These are phyloP conservation scores for Cyclura pinguis DNA, from an alignment of 2,797 vertebrate genomes.

Conservation along the genomic window DNA sequence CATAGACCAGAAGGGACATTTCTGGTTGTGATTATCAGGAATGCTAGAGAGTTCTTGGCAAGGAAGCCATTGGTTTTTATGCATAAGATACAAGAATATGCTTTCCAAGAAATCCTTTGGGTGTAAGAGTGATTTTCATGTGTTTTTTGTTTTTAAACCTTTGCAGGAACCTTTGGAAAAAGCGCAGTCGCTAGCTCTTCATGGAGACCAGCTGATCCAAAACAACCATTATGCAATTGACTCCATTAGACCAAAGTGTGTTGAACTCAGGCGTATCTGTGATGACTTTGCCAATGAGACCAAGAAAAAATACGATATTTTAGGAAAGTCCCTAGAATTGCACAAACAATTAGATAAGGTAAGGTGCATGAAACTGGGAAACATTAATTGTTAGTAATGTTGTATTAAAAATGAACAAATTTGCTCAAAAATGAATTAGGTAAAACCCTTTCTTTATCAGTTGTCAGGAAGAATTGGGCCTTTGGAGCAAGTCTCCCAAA, in stretches of 20 bases:
- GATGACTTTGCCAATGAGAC: conserved; percentile 93
- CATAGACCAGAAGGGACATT: neutral
- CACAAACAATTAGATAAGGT: conserved; percentile 92
- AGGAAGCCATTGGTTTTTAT: neutral
- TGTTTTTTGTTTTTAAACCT: conserved; percentile 1
- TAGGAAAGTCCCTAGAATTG: conserved; percentile 91
- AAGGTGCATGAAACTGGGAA: neutral
- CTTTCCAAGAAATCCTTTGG: neutral
- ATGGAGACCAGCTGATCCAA: conserved; percentile 95
- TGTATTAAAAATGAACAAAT: neutral
- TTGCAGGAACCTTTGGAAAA: conserved; percentile 88
- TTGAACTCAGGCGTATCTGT: conserved; percentile 91
- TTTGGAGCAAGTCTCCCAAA: neutral
- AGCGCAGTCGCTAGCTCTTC: conserved; percentile 88
- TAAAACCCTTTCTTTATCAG: neutral
- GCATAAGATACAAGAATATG: neutral
- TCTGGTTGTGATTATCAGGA: neutral
- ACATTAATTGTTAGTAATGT: neutral
- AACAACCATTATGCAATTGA: conserved; percentile 93
- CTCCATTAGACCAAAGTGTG: conserved; percentile 92
- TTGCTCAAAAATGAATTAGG: neutral
- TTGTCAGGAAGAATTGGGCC: neutral
- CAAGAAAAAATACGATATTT: conserved; percentile 89
- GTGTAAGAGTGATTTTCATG: neutral
- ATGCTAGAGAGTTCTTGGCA: neutral